These are phyloP conservation scores for Myotis planiceps DNA, from an alignment of 2,797 vertebrate species.

Conservation along the genomic window DNA sequence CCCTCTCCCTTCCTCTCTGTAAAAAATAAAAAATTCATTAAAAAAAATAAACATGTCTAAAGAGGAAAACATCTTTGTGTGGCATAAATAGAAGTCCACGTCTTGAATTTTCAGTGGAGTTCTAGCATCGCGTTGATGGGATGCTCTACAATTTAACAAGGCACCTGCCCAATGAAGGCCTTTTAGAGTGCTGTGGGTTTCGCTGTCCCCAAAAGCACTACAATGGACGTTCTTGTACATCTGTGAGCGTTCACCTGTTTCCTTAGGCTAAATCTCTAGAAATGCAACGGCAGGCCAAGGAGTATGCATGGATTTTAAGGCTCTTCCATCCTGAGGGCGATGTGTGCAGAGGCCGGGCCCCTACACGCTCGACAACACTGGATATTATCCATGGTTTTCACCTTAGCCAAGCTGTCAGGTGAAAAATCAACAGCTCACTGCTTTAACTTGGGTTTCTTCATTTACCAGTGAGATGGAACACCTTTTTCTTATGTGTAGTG, in stretches of 20 bases:
- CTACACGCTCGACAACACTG: not conserved
- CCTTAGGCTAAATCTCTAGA: not conserved
- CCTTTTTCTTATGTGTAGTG: not conserved
- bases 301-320: not conserved
- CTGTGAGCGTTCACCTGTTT: too few relatives aligned
- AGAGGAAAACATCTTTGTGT: not conserved
- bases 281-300: not conserved
- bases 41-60: not conserved
- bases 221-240: not conserved
- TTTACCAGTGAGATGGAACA: not conserved
- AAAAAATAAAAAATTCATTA: too few relatives aligned
- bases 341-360: not conserved
- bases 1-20: too few relatives aligned
- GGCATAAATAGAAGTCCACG: not conserved
- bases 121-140: accelerated
- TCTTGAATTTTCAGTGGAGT: not conserved
- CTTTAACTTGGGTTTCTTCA: not conserved
- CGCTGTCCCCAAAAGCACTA: not conserved
- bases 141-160: not conserved
- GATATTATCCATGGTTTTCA: not conserved
- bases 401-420: not conserved
- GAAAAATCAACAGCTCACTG: not conserved
- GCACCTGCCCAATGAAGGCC: not conserved
- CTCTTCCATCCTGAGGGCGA: not conserved
- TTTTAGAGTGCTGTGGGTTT: not conserved